These are phyloP conservation scores for Prorops nasuta DNA, from an alignment of 1,140 invertebrate genomes.

Conservation along the genomic window DNA sequence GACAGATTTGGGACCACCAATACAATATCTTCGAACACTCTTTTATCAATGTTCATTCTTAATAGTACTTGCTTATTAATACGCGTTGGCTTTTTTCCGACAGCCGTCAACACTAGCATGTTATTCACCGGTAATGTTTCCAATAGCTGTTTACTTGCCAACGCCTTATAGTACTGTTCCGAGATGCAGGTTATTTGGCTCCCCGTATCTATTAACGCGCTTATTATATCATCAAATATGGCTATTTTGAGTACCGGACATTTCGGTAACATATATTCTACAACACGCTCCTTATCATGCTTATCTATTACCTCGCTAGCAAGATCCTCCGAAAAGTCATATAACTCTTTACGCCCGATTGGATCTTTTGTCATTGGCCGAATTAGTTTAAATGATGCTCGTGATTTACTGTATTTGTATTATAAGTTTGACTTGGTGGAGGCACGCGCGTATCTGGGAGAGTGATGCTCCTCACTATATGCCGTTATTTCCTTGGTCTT, in stretches of 20 bases:
- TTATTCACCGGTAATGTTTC: constrained; percentile 10
- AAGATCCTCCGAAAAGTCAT: constrained; percentile 6
- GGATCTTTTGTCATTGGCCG: constrained; percentile 10
- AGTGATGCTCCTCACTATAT: too few species aligned
- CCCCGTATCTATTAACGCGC: constrained; percentile 9
- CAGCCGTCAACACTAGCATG: constrained; percentile 3
- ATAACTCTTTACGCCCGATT: neutral
- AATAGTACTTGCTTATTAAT: constrained; percentile 11
- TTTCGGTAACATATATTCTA: neutral
- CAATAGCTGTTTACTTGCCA: constrained; percentile 1
- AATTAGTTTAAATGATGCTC: neutral
- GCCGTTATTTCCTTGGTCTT: constrained; percentile 5
- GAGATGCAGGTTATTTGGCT: too few species aligned
- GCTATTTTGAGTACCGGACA: neutral
- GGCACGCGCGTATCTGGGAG: neutral
- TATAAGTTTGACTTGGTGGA: neutral
- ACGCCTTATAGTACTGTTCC: constrained; percentile 3
- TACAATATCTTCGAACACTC: neutral
- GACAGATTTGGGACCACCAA: constrained; percentile 2
- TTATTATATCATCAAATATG: neutral
- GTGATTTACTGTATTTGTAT: neutral
- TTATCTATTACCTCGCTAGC: too few species aligned
- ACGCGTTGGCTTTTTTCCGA: constrained; percentile 2
- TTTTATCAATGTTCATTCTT: neutral
- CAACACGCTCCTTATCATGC: neutral